These are phyloP conservation scores for Eulithis testata DNA, from an alignment of 2,888 invertebrate genomes.

Conservation along the genomic window DNA sequence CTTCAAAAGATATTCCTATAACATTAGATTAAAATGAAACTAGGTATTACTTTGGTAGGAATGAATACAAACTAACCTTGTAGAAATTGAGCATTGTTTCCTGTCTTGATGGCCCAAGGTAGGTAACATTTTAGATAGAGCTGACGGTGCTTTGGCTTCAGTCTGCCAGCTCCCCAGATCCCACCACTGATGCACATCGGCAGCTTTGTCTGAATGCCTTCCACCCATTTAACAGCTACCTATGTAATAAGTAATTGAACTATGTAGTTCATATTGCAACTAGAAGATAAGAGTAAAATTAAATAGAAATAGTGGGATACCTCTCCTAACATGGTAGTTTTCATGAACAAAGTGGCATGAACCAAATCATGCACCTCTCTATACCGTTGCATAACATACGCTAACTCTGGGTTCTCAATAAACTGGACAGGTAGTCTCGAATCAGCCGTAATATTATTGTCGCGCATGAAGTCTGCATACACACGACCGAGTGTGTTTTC, in stretches of 20 bases:
- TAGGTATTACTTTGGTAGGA: background rate
- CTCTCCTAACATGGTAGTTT: slow-evolving; percentile 95
- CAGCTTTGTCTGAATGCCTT: slow-evolving; percentile 96
- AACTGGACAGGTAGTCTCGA: slow-evolving; percentile 95
- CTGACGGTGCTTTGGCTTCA: slow-evolving; percentile 93
- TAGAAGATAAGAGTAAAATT: background rate
- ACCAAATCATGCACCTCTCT: slow-evolving; percentile 98
- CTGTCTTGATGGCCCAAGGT: slow-evolving; percentile 94
- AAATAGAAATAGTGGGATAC: slow-evolving; percentile 57
- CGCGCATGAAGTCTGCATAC: slow-evolving; percentile 92
- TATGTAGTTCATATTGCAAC: background rate
- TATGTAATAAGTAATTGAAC: slow-evolving; percentile 63
- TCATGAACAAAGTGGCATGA: slow-evolving; percentile 96
- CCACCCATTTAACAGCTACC: slow-evolving; percentile 98
- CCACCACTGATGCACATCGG: slow-evolving; percentile 98
- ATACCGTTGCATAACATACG: slow-evolving; percentile 98
- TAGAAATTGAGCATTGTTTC: slow-evolving; percentile 89
- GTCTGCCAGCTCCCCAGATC: slow-evolving; percentile 94
- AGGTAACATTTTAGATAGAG: slow-evolving; percentile 91
- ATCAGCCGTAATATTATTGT: slow-evolving; percentile 96
- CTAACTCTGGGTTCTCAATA: slow-evolving; percentile 94
- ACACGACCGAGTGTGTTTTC: slow-evolving; percentile 93
- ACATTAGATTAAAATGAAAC: too few relatives aligned
- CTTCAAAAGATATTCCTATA: too few relatives aligned
- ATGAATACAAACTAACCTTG: slow-evolving; percentile 81